Evolutionary conservation across 1,140 invertebrate genomes (phyloP).

Genomic region (Megalonaias nervosa): DNA sequence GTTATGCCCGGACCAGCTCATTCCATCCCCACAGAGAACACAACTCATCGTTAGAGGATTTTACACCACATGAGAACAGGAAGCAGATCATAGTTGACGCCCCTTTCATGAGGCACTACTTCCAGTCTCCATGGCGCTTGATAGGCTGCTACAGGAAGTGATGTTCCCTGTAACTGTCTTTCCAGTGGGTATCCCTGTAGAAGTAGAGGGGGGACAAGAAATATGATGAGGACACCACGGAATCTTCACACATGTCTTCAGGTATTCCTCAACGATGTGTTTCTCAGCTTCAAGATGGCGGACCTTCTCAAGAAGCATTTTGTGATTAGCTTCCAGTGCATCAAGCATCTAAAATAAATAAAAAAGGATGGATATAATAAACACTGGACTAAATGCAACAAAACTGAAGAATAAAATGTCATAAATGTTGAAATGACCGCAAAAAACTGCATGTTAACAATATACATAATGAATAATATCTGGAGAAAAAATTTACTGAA

Average conservation of each 20-base stretch:
- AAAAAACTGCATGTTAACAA: background rate
- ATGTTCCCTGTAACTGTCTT: too few relatives aligned
- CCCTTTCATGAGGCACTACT: too few relatives aligned
- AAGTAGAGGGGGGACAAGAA: conserved; percentile 5
- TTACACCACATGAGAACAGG: too few relatives aligned
- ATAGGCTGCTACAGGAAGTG: too few relatives aligned
- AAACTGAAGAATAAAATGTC: background rate
- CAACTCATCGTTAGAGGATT: too few relatives aligned
- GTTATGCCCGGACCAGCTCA: too few relatives aligned
- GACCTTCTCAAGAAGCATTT: conserved; percentile 31
- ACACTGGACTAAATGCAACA: background rate
- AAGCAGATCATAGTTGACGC: too few relatives aligned
- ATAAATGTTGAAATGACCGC: background rate
- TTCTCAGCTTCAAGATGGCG: conserved; percentile 42
- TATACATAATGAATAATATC: background rate
- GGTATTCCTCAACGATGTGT: conserved; percentile 39
- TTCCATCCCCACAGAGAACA: too few relatives aligned
- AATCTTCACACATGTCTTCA: conserved; percentile 40
- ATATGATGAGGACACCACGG: conserved; percentile 36
- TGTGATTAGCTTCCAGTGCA: conserved; percentile 28
- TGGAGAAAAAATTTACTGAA: background rate
- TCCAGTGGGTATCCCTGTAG: background rate
- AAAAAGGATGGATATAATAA: background rate
- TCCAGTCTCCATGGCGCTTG: too few relatives aligned
- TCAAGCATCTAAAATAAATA: conserved; percentile 30